Evolutionary conservation across 2,113 vertebrate genomes (phyloP), one percentile per base, ranked within the genome.

Genomic region (Danio rerio): DNA sequence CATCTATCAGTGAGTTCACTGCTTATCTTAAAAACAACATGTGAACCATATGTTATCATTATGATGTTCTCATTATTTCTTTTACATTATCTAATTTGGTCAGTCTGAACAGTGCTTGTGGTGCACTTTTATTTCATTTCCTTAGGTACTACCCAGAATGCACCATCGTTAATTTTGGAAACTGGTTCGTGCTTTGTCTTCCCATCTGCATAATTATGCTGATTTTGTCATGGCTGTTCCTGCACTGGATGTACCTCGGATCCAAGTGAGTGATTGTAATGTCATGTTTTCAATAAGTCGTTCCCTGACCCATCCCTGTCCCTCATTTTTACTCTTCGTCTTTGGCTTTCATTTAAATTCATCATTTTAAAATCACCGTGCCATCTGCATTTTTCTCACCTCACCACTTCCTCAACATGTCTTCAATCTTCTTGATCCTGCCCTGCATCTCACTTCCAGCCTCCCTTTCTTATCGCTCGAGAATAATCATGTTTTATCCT

Each of bases 201-300:
- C 96, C 97, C 0, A 89, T 94, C 42, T 91, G 94, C 21, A 9
- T 96, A 16, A 87, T 92, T 75, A 90, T 96, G 89, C 89, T 97
- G 16, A 2, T 96, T 42, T 88, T 97, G 11, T 95, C 95, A 42
- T 98, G 97, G 97, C 20, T 96, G 16, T 99, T 96, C 96, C 92
- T 99, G 7, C 95, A 96, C 10, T 96, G 96, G 96, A 89, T 98
- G 82, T 99, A 95, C 92, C 88, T 98, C 63, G 95, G 95, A 47
- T 94, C 95, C 88, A 91, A 97, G 97, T 97, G 93, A 97, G 96
- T 94, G 73, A 71, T 71, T 4, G 52, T 43, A 16, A 15, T 69
- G 42, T 49, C 52, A 16, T 21, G n/a, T 47, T 58, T 56, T 10
- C 16, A 31, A 8, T 62, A 55, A 61, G 12, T 20, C 10, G 16